Base-by-base conservation (phyloP, 2,888 invertebrate species). In the Tenthredo livida region DNA sequence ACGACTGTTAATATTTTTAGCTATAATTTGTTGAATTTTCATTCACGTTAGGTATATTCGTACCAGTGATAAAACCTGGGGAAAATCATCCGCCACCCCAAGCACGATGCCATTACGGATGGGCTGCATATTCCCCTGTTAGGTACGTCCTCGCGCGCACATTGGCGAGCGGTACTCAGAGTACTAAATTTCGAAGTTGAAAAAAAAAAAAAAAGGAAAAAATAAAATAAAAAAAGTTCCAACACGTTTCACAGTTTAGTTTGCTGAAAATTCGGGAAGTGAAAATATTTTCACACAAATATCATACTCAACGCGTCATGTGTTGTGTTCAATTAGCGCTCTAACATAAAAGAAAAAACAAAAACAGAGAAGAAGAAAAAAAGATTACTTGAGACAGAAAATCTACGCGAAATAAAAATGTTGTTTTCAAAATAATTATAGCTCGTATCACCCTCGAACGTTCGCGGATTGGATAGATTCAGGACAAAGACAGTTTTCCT, bases 11-110 rank as follows among this genome's bases (percentile, higher is more conserved):
- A 43, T 43, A 43, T 21, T 43, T 43, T n/a, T 25, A n/a, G 77
- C 33, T 29, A 47, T 10, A 33, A 77, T 50, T 54, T 54, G 25
- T 54, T n/a, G 54, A 77, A 54, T 77, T 77, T 77, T 50, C 33
- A 77, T 33, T 17, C 37, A 12, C 12, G 9, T 54, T 29, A 54
- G 6, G 33, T 67, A 25, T 33, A 50, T 77, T 29, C 54, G 25
- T 21, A 50, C 17, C 29, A 9, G 77, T 77, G 54, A 77, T 29
- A 77, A 54, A 77, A 77, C 47, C 77, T 77, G 54, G 54, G 9
- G n/a, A 77, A 77, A 77, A 77, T 77, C 77, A 50, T 50, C 77
- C 54, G 47, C 47, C 77, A 54, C 77, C 25, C 29, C 25, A 50
- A 77, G 33, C 29, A 29, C n/a, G 29, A 47, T 54, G 33, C 77